Base-by-base conservation (phyloP, 1,140 invertebrate species). In the Heliconius nattereri region DNA sequence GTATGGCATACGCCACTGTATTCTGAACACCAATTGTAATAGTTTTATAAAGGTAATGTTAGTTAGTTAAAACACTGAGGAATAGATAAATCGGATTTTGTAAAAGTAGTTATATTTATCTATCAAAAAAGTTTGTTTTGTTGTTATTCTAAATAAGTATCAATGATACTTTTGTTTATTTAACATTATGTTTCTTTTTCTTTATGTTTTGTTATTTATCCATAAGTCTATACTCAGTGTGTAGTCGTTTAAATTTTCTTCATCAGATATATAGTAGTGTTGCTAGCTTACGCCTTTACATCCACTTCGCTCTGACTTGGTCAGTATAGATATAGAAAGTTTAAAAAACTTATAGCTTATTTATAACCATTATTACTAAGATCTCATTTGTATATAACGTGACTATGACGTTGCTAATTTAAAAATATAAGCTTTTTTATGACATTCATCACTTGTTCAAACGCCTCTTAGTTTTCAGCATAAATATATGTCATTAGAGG, bases 331-430 rank as follows among this genome's bases (percentile, higher is more conserved):
- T 71, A 73, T 83, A 80, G 76, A 82, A 84, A 90, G 86, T 92
- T 92, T 90, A 84, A 86, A 72, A 90, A 90, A 90, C 88, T 91
- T 88, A 57, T 88, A 90, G 84, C 83, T 85, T 83, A 85, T 66
- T 66, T 79, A 73, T 35, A 40, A 76, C 71, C 73, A 79, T 74
- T 79, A 75, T 66, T 81, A 83, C 75, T 90, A 91, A 89, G 91
- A 91, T 92, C 91, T 92, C 90, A 91, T 86, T 90, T 92, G 80
- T 81, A 78, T 81, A 78, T 78, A 81, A 72, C 40, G 73, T 81
- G 45, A 71, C 23, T 60, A 78, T 75, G 26, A 52, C 20, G 26
- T 60, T 78, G 16, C 54, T 26, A 60, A 45, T 49, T 54, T 70
- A 23, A 57, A 57, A 35, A 20, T 54, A 11, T 80, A 75, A 73